Base-by-base conservation (phyloP, 1,140 invertebrate species). In the Saccostrea glomerata region DNA sequence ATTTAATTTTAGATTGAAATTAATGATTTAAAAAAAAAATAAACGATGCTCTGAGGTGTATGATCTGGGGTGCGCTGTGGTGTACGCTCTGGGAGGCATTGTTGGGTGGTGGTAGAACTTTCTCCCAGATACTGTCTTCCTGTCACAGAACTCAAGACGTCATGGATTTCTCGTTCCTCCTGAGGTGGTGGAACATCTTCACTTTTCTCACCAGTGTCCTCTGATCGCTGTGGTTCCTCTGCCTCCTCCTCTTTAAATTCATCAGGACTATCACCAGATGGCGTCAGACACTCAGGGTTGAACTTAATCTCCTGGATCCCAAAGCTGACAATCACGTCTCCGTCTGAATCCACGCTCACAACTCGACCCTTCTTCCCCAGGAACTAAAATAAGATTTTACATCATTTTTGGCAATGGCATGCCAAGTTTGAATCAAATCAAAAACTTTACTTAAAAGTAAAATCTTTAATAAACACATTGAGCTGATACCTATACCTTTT, bases 241-340 rank as follows among this genome's bases (percentile, higher is more conserved):
- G 20, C 30, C 12, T 47, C 23, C 54, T 56, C 25, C 40, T 85
- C 84, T 20, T 85, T 17, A 17, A 85, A 85, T 40, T 83, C 85
- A 30, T 77, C 70, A 54, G 84, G 84, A 83, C 63, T 85, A 5
- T 56, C 87, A 11, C 25, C n/a, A 5, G 83, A 23, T 70, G 58
- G 77, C n/a, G n/a, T 55, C 23, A 89, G 54, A 47, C 88, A 89
- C 54, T 89, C 88, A 30, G 88, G 85, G 55, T 89, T 89, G 84
- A 84, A 86, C 20, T 77, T 86, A 15, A 86, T 83, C 5, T 36
- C 11, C 15, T 25, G 54, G 9, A 47, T 73, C 47, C 82, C 85
- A 89, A 89, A 86, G 30, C 7, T 86, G 36, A 89, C 88, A 20
- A 63, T 55, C 2, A 89, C 85, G 84, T 89, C 88, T 40, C 88